Percentiles rank a stretch among this genome's conserved stretches.
phyloP scores from a whole-genome alignment of 1,140 invertebrate species.

The Stratiolaelaps scimitus region DNA sequence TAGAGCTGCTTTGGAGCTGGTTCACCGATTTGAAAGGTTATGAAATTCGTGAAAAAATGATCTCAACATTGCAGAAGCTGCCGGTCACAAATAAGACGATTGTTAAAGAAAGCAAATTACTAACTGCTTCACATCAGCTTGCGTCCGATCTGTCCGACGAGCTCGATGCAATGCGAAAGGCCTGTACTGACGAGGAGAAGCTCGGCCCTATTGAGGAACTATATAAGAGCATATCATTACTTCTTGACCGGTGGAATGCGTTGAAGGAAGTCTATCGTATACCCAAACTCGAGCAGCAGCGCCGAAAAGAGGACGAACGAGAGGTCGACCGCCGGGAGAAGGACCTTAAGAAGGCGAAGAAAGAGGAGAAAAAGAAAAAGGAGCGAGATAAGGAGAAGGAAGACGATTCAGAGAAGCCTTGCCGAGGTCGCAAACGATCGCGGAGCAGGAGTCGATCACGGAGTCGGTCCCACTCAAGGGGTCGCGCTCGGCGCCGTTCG shows the following conservation, averaged over 20 bases:
- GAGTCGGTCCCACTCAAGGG: conserved; percentile 27
- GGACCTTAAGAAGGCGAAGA: conserved; percentile 20
- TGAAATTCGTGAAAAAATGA: conserved; percentile 35
- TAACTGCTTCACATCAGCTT: conserved; percentile 62
- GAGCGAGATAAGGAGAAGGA: conserved; percentile 26
- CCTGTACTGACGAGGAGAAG: conserved; percentile 1
- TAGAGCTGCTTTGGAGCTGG: conserved; percentile 77
- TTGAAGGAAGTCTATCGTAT: conserved; percentile 81
- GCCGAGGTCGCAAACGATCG: conserved; percentile 37
- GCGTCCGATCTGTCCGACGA: conserved; percentile 37
- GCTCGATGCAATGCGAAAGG: conserved; percentile 17
- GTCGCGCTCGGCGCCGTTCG: background rate
- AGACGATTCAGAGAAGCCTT: conserved; percentile 38
- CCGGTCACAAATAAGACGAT: conserved; percentile 84
- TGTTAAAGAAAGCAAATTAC: conserved; percentile 73
- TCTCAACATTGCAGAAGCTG: conserved; percentile 47
- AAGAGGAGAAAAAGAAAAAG: conserved; percentile 38
- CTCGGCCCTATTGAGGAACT: conserved; percentile 12
- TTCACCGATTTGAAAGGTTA: conserved; percentile 54
- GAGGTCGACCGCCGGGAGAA: conserved; percentile 51
- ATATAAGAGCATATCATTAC: conserved; percentile 26
- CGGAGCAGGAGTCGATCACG: conserved; percentile 23
- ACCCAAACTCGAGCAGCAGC: conserved; percentile 78
- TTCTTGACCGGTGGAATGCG: conserved; percentile 50
- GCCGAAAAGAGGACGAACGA: conserved; percentile 80